Conservation (phyloP, 2,888 invertebrate genomes). For the Biston betularia region DNA sequence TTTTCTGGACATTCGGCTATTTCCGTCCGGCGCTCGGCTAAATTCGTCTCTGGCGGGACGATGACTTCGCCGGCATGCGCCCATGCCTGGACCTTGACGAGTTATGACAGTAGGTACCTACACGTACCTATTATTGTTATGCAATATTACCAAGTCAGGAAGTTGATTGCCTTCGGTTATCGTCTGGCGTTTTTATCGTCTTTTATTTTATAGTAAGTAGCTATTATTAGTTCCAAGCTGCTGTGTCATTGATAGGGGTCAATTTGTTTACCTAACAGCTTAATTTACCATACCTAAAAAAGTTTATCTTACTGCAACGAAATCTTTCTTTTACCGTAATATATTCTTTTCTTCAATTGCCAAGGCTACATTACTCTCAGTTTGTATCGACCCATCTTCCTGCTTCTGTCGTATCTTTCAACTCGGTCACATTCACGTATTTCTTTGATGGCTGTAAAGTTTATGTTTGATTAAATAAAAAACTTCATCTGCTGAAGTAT, state of each 20-base stretch:
- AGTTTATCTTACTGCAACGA: background rate
- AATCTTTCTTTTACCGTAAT: background rate
- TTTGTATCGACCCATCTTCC: background rate
- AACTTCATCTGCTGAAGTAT: background rate
- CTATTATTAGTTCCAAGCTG: slow-evolving; percentile 5
- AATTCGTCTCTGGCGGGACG: slow-evolving; percentile 78
- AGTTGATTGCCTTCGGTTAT: slow-evolving; percentile 29
- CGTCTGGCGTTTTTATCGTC: slow-evolving; percentile 24
- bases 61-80: slow-evolving; percentile 80
- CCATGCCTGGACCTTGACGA: slow-evolving; percentile 71
- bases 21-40: slow-evolving; percentile 78
- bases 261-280: background rate
- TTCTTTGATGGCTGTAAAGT: background rate
- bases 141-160: slow-evolving; percentile 37
- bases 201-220: slow-evolving; percentile 7
- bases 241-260: slow-evolving; percentile 12
- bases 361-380: background rate
- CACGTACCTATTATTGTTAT: slow-evolving; percentile 55
- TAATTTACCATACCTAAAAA: background rate
- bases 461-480: background rate
- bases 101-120: slow-evolving; percentile 56
- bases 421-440: background rate
- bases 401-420: background rate
- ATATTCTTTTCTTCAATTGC: background rate
- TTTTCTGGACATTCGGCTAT: slow-evolving; percentile 79